Base-by-base conservation (phyloP, 30 jellyfish, hydroid and myxozoan genomes). In the Hydractinia echinata region DNA sequence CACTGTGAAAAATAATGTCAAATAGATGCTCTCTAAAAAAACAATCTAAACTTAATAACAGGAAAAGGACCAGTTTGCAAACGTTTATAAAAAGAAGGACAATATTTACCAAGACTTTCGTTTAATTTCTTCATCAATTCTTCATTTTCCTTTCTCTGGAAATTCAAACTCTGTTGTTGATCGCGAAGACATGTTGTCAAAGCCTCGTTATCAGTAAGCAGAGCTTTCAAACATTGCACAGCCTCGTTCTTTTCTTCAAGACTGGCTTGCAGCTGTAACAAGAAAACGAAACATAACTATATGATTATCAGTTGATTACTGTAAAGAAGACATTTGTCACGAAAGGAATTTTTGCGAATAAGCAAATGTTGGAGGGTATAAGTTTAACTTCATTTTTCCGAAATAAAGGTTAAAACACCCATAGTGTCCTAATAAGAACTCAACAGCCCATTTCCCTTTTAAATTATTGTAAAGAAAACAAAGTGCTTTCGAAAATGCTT, bases 201-300 rank as follows among this genome's bases (percentile, higher is more conserved):
- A 18, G 90, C 82, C 73, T 91, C 97, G 89, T 91, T 91, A 66
- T 91, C 97, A 50, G 71, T 84, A 15, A 91, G 78, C 84, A 91
- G 51, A 7, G 94, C 94, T 79, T 73, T 81, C 66, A 91, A 58
- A 73, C 97, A 91, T 44, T 79, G 84, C 61, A 91, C 89, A 19
- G 97, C 97, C 61, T 91, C 97, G 15, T 58, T 52, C 78, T 91
- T 86, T 64, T 91, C 97, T 13, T 71, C 39, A 44, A n/a, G 9
- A 44, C 10, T 13, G 51, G 39, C 19, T 64, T 51, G 74, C 74
- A 64, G 19, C 74, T 64, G 39, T 7, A 44, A 64, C 19, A 64
- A 13, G 19, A 13, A 64, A 64, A 64, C 9, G 44, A 30, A 30
- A 30, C 44, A 30, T 2, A 30, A 30, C 1, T 2, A 30, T 30